A percentile compares a stretch with the other conserved stretches of the same genome.
Evolutionary conservation across 2,797 vertebrate genomes (phyloP).

Genomic region (Malurus leucopterus): DNA sequence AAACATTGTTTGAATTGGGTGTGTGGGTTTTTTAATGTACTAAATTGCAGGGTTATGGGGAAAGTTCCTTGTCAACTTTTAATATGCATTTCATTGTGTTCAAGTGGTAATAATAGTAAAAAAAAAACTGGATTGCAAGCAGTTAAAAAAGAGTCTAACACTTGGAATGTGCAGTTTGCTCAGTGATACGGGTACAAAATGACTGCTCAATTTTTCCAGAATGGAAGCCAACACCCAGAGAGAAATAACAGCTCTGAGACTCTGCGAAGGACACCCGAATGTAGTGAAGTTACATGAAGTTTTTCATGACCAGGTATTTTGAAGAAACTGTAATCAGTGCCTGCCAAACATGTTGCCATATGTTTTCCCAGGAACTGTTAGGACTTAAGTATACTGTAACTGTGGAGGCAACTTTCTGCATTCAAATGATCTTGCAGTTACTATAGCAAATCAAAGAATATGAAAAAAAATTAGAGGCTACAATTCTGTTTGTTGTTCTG

Average conservation of each 20-base stretch:
- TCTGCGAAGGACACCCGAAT: conserved; percentile 95
- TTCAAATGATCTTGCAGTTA: background rate
- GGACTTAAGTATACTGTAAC: background rate
- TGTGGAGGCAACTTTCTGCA: background rate
- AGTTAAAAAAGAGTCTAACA: background rate
- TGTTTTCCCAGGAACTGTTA: background rate
- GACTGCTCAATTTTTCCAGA: conserved; percentile 70
- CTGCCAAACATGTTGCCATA: background rate
- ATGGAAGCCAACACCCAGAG: conserved; percentile 96
- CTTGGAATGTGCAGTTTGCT: background rate
- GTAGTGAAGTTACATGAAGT: conserved; percentile 94
- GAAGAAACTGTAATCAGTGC: background rate
- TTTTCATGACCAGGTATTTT: conserved; percentile 92
- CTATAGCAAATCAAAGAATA: background rate
- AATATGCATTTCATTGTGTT: background rate
- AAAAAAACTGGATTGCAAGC: background rate
- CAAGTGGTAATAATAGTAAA: background rate
- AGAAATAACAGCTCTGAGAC: conserved; percentile 93
- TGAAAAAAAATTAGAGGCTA: background rate
- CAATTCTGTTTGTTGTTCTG: background rate
- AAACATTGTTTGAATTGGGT: background rate
- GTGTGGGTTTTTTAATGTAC: background rate
- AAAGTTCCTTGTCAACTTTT: background rate
- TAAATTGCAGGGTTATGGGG: background rate
- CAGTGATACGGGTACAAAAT: conserved; percentile 14